A percentile compares a stretch with the other conserved stretches of the same genome.
phyloP scores from a whole-genome alignment of 2,797 vertebrate species.

The Rhodeus uyekii region DNA sequence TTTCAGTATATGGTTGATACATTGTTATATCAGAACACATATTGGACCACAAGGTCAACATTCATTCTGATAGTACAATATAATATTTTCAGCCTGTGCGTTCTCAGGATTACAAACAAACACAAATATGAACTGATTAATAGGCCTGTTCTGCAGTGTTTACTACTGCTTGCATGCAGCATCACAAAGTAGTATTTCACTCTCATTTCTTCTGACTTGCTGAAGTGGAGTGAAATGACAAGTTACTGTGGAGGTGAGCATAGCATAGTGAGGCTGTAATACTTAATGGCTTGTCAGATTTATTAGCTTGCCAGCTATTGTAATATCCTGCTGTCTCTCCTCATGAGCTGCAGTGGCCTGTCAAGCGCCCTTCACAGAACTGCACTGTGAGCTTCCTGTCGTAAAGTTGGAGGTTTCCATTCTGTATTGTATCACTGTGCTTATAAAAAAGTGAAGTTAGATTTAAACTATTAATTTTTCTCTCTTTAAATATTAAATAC shows the following conservation, averaged over 20 bases:
- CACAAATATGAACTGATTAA: neutral
- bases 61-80: neutral
- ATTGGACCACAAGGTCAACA: neutral
- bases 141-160: neutral
- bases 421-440: slow-evolving; percentile 13
- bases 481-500: neutral
- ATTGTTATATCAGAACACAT: neutral
- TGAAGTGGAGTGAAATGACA: slow-evolving; percentile 31
- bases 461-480: neutral
- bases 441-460: neutral
- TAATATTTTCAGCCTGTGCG: neutral
- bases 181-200: neutral
- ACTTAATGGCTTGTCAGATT: slow-evolving; percentile 43
- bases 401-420: slow-evolving; percentile 4
- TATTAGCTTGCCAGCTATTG: slow-evolving; percentile 46
- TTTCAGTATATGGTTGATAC: neutral
- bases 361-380: slow-evolving; percentile 17
- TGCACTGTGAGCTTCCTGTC: neutral
- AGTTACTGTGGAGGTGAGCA: slow-evolving; percentile 21
- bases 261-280: slow-evolving; percentile 39
- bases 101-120: neutral
- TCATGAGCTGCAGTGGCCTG: slow-evolving; percentile 29
- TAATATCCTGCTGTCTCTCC: slow-evolving; percentile 45
- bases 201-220: neutral
- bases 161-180: neutral